phyloP scores from a whole-genome alignment of 2,797 vertebrate genomes.

The Galaxias olidus region DNA sequence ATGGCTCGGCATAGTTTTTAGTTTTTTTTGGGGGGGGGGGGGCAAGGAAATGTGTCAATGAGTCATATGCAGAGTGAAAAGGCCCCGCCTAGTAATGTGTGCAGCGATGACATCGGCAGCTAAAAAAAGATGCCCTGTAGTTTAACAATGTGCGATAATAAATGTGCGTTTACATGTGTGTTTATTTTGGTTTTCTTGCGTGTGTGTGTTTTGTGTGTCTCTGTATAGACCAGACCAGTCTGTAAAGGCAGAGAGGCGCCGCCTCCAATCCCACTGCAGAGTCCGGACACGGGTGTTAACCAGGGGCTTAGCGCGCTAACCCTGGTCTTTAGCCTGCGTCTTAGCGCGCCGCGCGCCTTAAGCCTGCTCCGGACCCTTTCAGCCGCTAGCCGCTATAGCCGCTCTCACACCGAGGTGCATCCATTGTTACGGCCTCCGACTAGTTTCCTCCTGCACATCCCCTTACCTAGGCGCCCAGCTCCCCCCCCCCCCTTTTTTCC shows the following conservation, averaged over 20 bases:
- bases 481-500: neutral
- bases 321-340: slow-evolving; percentile 42
- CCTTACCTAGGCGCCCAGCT: slow-evolving; percentile 13
- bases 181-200: neutral
- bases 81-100: no score
- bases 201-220: neutral
- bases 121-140: no score
- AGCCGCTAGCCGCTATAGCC: slow-evolving; percentile 33
- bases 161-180: neutral
- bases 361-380: slow-evolving; percentile 47
- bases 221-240: slow-evolving; percentile 8
- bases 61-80: no score
- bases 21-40: no score
- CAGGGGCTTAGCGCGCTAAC: slow-evolving; percentile 59
- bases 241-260: slow-evolving; percentile 7
- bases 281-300: slow-evolving; percentile 63
- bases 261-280: slow-evolving; percentile 60
- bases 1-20: no score
- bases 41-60: no score
- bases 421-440: slow-evolving; percentile 56
- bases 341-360: slow-evolving; percentile 52
- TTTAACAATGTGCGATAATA: no score
- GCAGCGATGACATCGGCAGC: no score
- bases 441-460: slow-evolving; percentile 48
- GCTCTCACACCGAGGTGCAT: slow-evolving; percentile 54